Evolutionary conservation across 2,113 vertebrate species (phyloP).

Genomic region (Saguinus imperator): DNA sequence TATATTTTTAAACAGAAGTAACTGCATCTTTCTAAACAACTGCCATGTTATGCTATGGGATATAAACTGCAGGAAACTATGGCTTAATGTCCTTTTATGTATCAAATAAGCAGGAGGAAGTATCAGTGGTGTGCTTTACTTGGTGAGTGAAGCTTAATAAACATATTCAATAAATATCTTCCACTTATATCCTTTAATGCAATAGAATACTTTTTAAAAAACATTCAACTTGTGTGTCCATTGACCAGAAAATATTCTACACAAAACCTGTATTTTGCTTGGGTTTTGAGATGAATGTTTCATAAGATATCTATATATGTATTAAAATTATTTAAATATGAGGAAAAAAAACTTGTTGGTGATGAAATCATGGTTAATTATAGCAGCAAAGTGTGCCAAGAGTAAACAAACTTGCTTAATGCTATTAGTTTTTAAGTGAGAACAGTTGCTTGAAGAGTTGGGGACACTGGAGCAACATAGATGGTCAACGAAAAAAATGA

Average conservation of each 20-base stretch:
- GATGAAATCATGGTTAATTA: not conserved
- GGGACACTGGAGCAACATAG: not conserved
- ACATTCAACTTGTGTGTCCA: not conserved
- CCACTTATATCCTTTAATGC: not conserved
- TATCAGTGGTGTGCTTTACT: not conserved
- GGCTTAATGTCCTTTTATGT: not conserved
- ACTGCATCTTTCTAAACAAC: not conserved
- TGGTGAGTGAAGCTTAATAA: slow-evolving; percentile 10
- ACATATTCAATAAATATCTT: not conserved
- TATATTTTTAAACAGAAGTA: slow-evolving; percentile 1
- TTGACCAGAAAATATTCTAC: not conserved
- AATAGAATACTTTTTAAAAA: not conserved
- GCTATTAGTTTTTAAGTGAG: not conserved
- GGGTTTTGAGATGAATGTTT: not conserved
- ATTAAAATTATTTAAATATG: slow-evolving; percentile 21
- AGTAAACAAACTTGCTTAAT: not conserved
- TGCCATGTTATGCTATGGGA: not conserved
- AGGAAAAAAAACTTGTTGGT: not conserved
- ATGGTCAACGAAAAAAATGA: not conserved
- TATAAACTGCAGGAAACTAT: not conserved
- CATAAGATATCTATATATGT: not conserved
- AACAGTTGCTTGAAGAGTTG: not conserved
- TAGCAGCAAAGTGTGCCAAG: not conserved
- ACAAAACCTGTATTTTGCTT: not conserved
- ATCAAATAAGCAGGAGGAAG: not conserved